phyloP scores from a whole-genome alignment of 2,113 vertebrate species.

The Albula glossodonta region DNA sequence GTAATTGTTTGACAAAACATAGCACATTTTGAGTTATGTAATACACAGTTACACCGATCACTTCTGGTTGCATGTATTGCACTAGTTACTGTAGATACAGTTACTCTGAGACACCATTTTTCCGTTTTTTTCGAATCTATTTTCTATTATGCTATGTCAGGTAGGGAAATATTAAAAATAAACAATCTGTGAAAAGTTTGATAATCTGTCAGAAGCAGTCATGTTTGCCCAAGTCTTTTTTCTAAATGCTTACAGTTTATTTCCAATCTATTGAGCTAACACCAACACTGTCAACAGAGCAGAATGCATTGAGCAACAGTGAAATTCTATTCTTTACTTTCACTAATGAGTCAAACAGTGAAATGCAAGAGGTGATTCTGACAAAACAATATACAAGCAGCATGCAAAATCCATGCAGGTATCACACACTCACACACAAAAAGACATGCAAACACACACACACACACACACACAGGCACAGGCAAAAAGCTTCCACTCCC shows the following conservation, averaged over 20 bases:
- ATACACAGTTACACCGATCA: too few relatives aligned
- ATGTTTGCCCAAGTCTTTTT: background rate
- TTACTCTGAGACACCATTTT: too few relatives aligned
- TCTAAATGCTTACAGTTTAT: background rate
- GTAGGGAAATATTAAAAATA: too few relatives aligned
- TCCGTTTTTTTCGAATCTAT: too few relatives aligned
- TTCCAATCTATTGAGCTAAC: background rate
- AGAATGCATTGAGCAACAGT: conserved; percentile 38
- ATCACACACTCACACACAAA: background rate
- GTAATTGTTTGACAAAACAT: too few relatives aligned
- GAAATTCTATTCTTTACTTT: conserved; percentile 25
- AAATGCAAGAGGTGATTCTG: background rate
- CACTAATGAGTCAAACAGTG: conserved; percentile 33
- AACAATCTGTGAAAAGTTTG: background rate
- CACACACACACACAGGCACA: background rate
- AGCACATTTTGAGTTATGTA: too few relatives aligned
- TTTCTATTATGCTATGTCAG: too few relatives aligned
- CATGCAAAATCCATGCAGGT: background rate
- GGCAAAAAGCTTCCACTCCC: background rate
- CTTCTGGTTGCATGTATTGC: too few relatives aligned
- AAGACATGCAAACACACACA: background rate
- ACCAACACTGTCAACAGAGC: background rate
- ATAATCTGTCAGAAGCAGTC: background rate
- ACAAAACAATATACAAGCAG: background rate
- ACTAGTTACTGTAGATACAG: too few relatives aligned